phyloP scores from a whole-genome alignment of 2,113 vertebrate genomes.

The Hystrix cristata region DNA sequence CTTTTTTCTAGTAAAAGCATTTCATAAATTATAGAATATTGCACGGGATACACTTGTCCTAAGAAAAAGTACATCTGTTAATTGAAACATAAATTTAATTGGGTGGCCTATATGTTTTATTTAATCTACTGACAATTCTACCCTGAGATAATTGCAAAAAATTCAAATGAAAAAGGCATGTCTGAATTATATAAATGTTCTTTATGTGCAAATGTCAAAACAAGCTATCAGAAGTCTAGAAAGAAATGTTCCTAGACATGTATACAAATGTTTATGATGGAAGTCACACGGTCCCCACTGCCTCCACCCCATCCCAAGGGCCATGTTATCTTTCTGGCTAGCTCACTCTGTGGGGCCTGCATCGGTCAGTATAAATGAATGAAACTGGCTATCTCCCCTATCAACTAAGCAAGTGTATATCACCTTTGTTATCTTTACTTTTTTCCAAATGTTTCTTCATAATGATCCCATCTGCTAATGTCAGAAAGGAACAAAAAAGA shows the following conservation, averaged over 20 bases:
- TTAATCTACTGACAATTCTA: not conserved
- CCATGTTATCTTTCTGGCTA: not conserved
- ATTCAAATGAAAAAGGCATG: not conserved
- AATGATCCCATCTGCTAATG: constrained; percentile 47
- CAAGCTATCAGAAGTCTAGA: not conserved
- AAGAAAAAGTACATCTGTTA: not conserved
- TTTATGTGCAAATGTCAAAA: not conserved
- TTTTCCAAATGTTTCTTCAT: not conserved
- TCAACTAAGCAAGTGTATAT: not conserved
- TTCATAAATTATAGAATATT: not conserved
- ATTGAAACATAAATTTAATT: constrained; percentile 43
- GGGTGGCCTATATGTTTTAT: not conserved
- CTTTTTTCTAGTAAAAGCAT: not conserved
- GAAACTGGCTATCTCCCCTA: not conserved
- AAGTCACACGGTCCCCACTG: not conserved
- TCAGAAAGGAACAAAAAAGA: constrained; percentile 59
- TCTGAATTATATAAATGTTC: not conserved
- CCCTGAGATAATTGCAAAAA: not conserved
- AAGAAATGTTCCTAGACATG: not conserved
- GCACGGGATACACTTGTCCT: not conserved
- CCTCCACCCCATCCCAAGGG: not conserved
- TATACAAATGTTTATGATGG: not conserved
- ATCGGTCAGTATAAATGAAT: not conserved
- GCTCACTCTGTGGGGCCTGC: not conserved
- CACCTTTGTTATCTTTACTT: constrained; percentile 25